Evolutionary conservation across 2,888 invertebrate genomes (phyloP), one percentile per base, ranked within the genome.

Genomic region (Clunio marinus): DNA sequence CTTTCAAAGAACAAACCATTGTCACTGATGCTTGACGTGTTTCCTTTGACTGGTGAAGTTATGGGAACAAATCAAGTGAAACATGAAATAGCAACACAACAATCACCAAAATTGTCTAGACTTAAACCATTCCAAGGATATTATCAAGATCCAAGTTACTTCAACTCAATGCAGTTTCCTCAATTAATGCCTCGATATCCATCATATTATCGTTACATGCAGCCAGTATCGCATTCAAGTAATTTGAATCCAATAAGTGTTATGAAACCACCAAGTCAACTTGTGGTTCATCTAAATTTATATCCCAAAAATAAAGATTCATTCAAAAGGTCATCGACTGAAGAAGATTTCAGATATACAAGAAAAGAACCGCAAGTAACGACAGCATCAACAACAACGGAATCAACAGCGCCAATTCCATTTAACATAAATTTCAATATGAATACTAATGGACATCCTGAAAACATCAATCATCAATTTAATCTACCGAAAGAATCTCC

Each of bases 161-260:
- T 63, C 20, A 63, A 63, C 15, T 22, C 45, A 24, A 63, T 63
- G 46, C 37, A 63, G 13, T 63, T 63, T 27, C 63, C 63, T 3
- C 63, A 63, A 46, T 25, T 63, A 17, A 63, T 63, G 63, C 46
- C 63, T n/a, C 63, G 46, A 8, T 46, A 63, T 27, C 63, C 63
- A 1, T 20, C 45, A 7, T 63, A 63, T 37, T 62, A 35, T 41
- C 62, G 62, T 13, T 62, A 62, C 24, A 15, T 17, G 1, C 63
- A 63, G 46, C 7, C 63, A 20, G 22, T 22, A n/a, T 5, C 25
- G 15, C 25, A 8, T 8, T n/a, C 8, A 20, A 37, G 45, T 15
- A 28, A 25, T n/a, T 27, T 25, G 15, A 46, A 37, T 5, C 3
- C 4, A n/a, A n/a, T n/a, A n/a, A n/a, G n/a, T n/a, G n/a, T n/a